A percentile compares a stretch with the other conserved stretches of the same genome.
phyloP scores from a whole-genome alignment of 2,797 vertebrate genomes.

The Sciurus vulgaris region DNA sequence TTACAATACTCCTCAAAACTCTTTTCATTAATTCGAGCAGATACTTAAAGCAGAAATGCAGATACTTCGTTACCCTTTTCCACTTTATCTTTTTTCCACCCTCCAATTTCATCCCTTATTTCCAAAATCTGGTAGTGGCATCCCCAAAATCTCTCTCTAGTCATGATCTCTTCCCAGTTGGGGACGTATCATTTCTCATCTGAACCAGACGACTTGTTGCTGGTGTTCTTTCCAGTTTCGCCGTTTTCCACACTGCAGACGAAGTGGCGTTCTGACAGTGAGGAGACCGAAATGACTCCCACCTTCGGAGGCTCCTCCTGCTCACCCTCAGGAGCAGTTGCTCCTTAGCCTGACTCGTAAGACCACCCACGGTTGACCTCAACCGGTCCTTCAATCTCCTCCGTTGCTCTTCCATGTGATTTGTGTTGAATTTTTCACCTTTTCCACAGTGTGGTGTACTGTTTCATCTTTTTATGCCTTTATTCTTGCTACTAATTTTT shows the following conservation, averaged over 20 bases:
- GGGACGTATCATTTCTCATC: background rate
- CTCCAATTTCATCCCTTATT: constrained; percentile 13
- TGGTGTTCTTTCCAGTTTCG: background rate
- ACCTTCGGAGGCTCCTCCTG: background rate
- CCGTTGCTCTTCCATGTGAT: background rate
- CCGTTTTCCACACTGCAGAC: background rate
- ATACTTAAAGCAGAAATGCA: constrained; percentile 40
- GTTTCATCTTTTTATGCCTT: background rate
- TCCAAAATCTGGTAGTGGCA: background rate
- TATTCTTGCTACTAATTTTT: background rate
- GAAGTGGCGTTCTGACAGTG: constrained; percentile 10
- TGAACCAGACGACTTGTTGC: background rate
- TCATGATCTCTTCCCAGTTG: background rate
- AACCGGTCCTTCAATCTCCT: background rate
- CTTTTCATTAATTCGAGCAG: constrained; percentile 24
- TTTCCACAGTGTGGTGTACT: background rate
- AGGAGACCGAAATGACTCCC: background rate
- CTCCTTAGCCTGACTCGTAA: background rate
- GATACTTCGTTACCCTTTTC: background rate
- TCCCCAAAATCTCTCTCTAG: background rate
- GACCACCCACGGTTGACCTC: background rate
- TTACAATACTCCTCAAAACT: background rate
- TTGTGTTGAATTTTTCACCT: background rate
- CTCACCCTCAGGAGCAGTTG: background rate
- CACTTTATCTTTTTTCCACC: background rate